phyloP scores from a whole-genome alignment of 2,797 vertebrate genomes.

The Gambelia wislizenii region DNA sequence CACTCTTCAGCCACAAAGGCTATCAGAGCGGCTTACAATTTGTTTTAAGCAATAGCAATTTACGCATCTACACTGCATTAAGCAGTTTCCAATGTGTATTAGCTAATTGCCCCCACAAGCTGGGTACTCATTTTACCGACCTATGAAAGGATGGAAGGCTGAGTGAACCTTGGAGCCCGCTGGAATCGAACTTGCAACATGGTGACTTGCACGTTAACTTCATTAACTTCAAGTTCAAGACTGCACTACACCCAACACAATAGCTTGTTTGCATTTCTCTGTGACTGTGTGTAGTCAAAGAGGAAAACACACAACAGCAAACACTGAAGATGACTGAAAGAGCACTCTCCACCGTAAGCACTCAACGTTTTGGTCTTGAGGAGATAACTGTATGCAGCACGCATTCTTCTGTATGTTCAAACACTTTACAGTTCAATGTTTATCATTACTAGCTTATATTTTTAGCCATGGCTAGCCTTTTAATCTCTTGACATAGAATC shows the following conservation, averaged over 20 bases:
- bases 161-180: no score
- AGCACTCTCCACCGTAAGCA: not conserved
- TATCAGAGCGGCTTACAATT: no score
- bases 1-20: no score
- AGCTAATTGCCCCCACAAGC: no score
- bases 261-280: not conserved
- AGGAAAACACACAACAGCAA: not conserved
- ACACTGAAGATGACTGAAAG: not conserved
- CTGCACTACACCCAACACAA: not conserved
- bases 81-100: no score
- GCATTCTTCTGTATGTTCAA: not conserved
- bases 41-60: no score
- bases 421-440: not conserved
- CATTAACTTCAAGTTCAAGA: not conserved
- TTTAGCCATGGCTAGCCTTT: constrained; percentile 30
- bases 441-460: constrained; percentile 30
- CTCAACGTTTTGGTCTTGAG: not conserved
- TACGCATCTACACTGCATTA: no score
- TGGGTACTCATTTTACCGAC: no score
- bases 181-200: no score
- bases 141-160: no score
- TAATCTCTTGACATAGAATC: constrained; percentile 16
- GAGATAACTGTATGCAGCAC: not conserved
- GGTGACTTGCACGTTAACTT: no score
- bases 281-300: not conserved